Conservation (phyloP, 92 coral and sea anemone genomes). For the Epizoanthus illoricatus region DNA sequence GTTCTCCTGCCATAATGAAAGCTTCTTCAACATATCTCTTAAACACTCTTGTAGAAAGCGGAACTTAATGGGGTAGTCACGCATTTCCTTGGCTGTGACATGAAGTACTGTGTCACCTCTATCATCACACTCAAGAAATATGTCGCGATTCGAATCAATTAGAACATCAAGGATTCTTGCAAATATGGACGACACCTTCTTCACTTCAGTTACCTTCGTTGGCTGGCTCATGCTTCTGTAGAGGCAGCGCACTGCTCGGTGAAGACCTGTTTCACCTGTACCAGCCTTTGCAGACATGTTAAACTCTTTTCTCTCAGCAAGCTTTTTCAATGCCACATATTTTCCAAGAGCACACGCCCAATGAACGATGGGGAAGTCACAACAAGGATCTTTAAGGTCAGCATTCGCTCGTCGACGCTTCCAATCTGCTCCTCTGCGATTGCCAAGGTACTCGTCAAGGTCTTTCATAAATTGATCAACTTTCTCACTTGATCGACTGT, state of each 20-base stretch:
- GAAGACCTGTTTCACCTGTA: conserved; percentile 34
- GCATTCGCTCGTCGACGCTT: background rate
- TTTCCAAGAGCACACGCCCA: conserved; percentile 43
- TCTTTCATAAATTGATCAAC: background rate
- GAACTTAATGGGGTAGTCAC: conserved; percentile 7
- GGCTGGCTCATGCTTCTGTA: conserved; percentile 34
- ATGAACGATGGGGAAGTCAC: conserved; percentile 27
- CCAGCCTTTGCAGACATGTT: conserved; percentile 31
- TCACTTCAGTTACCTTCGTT: background rate
- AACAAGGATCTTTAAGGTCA: conserved; percentile 23
- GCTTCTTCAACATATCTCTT: conserved; percentile 27
- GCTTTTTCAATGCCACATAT: conserved; percentile 10
- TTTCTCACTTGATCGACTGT: background rate
- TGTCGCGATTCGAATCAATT: background rate
- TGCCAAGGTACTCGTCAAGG: background rate
- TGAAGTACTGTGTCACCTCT: conserved; percentile 35
- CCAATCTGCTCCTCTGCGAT: background rate
- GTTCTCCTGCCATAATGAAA: conserved; percentile 17
- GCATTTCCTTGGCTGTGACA: conserved; percentile 30
- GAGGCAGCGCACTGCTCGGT: conserved; percentile 35
- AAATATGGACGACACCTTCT: conserved; percentile 12
- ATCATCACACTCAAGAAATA: conserved; percentile 19
- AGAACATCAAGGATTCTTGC: conserved; percentile 22
- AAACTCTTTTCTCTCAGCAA: conserved; percentile 15
- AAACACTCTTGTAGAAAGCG: conserved; percentile 24